phyloP scores from a whole-genome alignment of 2,797 vertebrate species.

The Schizopygopsis pylzovi region DNA sequence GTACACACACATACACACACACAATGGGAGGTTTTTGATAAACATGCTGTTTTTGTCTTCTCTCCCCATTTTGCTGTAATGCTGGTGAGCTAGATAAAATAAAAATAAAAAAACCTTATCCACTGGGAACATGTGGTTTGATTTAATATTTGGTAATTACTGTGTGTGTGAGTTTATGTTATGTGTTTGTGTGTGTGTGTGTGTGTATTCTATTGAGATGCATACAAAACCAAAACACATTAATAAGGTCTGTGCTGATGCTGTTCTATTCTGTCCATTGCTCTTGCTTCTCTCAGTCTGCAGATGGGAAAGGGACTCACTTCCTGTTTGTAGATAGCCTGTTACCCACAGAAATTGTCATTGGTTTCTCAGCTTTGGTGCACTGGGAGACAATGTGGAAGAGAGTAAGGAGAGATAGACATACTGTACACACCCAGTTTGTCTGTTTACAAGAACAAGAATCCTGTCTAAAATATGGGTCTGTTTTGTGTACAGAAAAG shows the following conservation, averaged over 20 bases:
- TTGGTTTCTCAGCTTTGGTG: conserved; percentile 88
- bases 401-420: conserved; percentile 63
- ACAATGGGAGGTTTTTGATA: conserved; percentile 7
- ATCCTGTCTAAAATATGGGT: conserved; percentile 9
- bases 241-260: background rate
- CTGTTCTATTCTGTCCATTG: background rate
- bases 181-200: conserved; percentile 1
- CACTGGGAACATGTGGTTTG: conserved; percentile 45
- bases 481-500: conserved; percentile 44
- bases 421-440: background rate
- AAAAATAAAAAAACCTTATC: background rate
- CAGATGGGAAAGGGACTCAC: conserved; percentile 76
- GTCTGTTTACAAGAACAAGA: background rate
- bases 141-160: conserved; percentile 49
- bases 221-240: conserved; percentile 8
- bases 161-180: conserved; percentile 43
- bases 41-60: conserved; percentile 21
- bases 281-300: conserved; percentile 43
- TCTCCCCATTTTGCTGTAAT: conserved; percentile 37
- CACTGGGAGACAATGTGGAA: conserved; percentile 75
- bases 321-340: conserved; percentile 89
- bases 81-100: background rate
- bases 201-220: conserved; percentile 25
- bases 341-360: conserved; percentile 83
- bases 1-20: conserved; percentile 29